phyloP scores from a whole-genome alignment of 2,888 invertebrate genomes.

The Macaria notata region DNA sequence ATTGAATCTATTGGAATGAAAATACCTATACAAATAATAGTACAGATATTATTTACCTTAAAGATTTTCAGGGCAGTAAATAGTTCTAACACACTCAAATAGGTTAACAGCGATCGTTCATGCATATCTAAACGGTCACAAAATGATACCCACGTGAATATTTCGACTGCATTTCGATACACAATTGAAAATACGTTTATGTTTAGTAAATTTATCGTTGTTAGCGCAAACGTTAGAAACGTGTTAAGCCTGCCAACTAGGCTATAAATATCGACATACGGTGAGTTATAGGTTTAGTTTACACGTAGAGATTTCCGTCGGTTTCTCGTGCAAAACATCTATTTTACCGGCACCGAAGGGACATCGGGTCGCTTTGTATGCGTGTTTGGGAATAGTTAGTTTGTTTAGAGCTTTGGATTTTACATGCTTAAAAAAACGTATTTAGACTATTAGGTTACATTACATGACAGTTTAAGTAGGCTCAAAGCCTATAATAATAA shows the following conservation, averaged over 20 bases:
- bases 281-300: constrained; percentile 61
- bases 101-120: background rate
- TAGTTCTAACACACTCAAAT: too few relatives aligned
- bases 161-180: background rate
- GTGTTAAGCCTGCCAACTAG: constrained; percentile 62
- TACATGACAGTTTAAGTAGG: too few relatives aligned
- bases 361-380: constrained; percentile 15
- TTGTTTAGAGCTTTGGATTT: too few relatives aligned
- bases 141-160: background rate
- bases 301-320: constrained; percentile 51
- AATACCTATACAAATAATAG: too few relatives aligned
- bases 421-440: too few relatives aligned
- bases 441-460: too few relatives aligned
- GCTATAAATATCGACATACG: constrained; percentile 65
- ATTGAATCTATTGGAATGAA: too few relatives aligned
- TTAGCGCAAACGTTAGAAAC: constrained; percentile 54
- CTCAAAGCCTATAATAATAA: too few relatives aligned
- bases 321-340: constrained; percentile 43
- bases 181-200: constrained; percentile 52
- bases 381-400: too few relatives aligned
- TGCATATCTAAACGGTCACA: background rate
- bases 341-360: constrained; percentile 33
- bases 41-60: too few relatives aligned
- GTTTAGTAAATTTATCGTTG: constrained; percentile 55
- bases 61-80: too few relatives aligned